Evolutionary conservation across 2,797 vertebrate species (phyloP).

Genomic region (Coreius guichenoti): DNA sequence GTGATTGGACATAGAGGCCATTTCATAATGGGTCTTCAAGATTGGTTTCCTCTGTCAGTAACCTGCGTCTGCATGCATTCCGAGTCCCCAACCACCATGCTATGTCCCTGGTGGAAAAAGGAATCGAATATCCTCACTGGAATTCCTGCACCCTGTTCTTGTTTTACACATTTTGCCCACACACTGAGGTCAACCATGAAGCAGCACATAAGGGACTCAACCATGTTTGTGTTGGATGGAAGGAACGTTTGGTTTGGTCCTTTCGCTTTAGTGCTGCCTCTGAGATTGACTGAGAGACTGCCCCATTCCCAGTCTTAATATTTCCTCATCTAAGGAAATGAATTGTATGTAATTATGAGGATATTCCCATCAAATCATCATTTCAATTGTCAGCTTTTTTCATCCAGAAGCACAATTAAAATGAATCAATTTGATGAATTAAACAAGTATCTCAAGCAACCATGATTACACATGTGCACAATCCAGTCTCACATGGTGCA

Average conservation of each 20-base stretch:
- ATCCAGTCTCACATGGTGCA: constrained; percentile 57
- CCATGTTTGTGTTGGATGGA: constrained; percentile 63
- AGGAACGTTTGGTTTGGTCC: constrained; percentile 56
- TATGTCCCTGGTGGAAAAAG: constrained; percentile 19
- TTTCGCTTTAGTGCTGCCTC: constrained; percentile 58
- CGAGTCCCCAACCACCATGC: constrained; percentile 16
- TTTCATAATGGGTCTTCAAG: constrained; percentile 28
- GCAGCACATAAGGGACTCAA: constrained; percentile 54
- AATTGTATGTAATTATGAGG: constrained; percentile 83
- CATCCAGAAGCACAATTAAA: constrained; percentile 80
- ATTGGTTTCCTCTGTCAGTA: constrained; percentile 38
- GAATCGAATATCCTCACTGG: constrained; percentile 2
- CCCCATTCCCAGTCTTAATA: constrained; percentile 74
- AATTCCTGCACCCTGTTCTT: constrained; percentile 32
- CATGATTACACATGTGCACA: constrained; percentile 39
- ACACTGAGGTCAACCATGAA: constrained; percentile 38
- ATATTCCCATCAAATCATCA: constrained; percentile 74
- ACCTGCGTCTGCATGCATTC: constrained; percentile 42
- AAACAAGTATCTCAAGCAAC: constrained; percentile 66
- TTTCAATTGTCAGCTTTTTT: constrained; percentile 77
- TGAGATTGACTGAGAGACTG: constrained; percentile 65
- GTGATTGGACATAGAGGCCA: constrained; percentile 46
- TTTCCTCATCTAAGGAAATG: constrained; percentile 80
- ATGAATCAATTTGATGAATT: constrained; percentile 80
- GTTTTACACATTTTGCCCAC: background rate